Base-by-base conservation (phyloP, 2,888 invertebrate genomes). In the Thecocarcelia acutangulata region DNA sequence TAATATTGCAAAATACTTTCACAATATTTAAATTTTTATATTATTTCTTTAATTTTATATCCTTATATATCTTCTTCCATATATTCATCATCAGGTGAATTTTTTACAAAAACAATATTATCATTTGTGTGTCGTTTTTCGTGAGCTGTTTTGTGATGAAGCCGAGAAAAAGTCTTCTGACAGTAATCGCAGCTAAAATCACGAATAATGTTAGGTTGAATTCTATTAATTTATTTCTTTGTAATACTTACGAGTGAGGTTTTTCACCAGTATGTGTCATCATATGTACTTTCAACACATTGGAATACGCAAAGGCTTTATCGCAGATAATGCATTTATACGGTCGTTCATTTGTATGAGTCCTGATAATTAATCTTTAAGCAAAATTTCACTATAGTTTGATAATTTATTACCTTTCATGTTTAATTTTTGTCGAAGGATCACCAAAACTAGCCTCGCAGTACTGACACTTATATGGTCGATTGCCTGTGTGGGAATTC, bases 231-330 rank as follows among this genome's bases (percentile, higher is more conserved):
- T 24, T 3, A 11, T 9, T 15, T 19, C 6, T 42, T 28, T 17
- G 56, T 59, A 58, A 69, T 33, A n/a, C 42, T 40, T 75, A 87
- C 88, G 82, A 84, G n/a, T 85, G 88, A 0, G 90, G 89, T 70
- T 89, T 90, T 80, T 90, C 90, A 5, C 90, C 90, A 0, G 90
- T 90, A 70, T 90, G 90, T 1, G 88, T 90, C 83, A 89, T 86
- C 75, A 87, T 86, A 64, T 91, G 91, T 0, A 88, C 88, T 69
- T 90, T 90, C 0, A 91, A 84, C 2, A 91, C 90, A 84, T 89
- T 90, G 12, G 90, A 87, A 77, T 91, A 90, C 0, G 89, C 89
- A 56, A 91, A 91, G 0, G 87, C 86, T 84, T 91, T 91, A 5
- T 87, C 88, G 58, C 91, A 91, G 0, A 87, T 87, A 21, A 84